phyloP scores from a whole-genome alignment of 1,140 invertebrate genomes.

The Muscidifurax raptorellus region DNA sequence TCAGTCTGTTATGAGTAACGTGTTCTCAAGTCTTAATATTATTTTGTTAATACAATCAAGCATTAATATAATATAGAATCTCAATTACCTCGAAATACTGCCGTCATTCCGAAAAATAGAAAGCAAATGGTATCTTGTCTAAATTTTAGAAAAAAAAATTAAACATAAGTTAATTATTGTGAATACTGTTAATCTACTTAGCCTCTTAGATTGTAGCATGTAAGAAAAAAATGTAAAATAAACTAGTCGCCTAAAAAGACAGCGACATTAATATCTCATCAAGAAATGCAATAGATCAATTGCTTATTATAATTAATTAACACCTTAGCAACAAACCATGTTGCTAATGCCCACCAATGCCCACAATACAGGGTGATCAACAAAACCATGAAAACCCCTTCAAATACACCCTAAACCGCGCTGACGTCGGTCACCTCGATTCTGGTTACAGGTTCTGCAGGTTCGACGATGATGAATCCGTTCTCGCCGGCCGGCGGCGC shows the following conservation, averaged over 20 bases:
- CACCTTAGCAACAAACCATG: not conserved
- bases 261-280: not conserved
- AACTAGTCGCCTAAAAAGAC: slow-evolving; percentile 2
- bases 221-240: slow-evolving; percentile 19
- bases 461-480: slow-evolving; percentile 69
- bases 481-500: slow-evolving; percentile 60
- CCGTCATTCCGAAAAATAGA: not conserved
- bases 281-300: not conserved
- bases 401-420: slow-evolving; percentile 64
- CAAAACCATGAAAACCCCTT: not conserved
- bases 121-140: not conserved
- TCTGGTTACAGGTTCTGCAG: slow-evolving; percentile 73
- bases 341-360: not conserved
- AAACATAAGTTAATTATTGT: slow-evolving; percentile 3
- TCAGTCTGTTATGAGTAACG: slow-evolving; percentile 57
- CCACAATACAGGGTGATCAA: not conserved
- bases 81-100: slow-evolving; percentile 6
- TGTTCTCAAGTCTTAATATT: slow-evolving; percentile 14
- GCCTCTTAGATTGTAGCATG: slow-evolving; percentile 15
- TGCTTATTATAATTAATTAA: not conserved
- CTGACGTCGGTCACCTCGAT: slow-evolving; percentile 75
- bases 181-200: slow-evolving; percentile 32
- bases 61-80: not conserved
- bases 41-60: slow-evolving; percentile 4
- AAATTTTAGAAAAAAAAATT: not conserved